A percentile compares a stretch with the other conserved stretches of the same genome.
Conservation (phyloP, 2,113 vertebrate species). For the Orcinus orca region DNA sequence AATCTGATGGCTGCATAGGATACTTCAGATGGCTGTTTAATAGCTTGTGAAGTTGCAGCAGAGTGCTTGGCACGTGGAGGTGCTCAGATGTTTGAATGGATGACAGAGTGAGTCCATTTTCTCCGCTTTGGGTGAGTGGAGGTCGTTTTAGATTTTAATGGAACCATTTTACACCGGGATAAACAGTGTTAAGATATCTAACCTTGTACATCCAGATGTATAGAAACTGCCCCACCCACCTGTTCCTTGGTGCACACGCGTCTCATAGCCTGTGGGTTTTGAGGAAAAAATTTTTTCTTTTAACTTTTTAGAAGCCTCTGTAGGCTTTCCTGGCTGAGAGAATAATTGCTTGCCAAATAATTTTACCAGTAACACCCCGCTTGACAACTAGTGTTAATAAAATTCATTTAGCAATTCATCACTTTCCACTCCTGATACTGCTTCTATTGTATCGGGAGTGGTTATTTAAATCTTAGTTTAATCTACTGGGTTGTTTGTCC, state of each 20-base stretch:
- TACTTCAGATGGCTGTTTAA: background rate
- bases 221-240: background rate
- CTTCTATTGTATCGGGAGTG: accelerated
- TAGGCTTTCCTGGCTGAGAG: background rate
- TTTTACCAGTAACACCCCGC: background rate
- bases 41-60: accelerated
- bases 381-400: background rate
- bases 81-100: background rate
- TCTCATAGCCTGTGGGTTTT: background rate
- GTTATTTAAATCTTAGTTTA: background rate
- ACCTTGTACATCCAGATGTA: accelerated
- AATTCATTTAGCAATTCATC: background rate
- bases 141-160: background rate
- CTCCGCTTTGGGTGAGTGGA: background rate
- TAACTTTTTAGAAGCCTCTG: background rate
- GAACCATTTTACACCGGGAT: background rate
- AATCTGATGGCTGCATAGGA: no score
- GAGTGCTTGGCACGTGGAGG: background rate
- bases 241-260: background rate
- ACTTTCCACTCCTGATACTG: accelerated
- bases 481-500: accelerated
- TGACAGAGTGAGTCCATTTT: accelerated
- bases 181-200: accelerated
- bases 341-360: background rate
- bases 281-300: background rate